A percentile compares a stretch with the other conserved stretches of the same genome.
phyloP scores from a whole-genome alignment of 2,797 vertebrate genomes.

The Sardinella longiceps region DNA sequence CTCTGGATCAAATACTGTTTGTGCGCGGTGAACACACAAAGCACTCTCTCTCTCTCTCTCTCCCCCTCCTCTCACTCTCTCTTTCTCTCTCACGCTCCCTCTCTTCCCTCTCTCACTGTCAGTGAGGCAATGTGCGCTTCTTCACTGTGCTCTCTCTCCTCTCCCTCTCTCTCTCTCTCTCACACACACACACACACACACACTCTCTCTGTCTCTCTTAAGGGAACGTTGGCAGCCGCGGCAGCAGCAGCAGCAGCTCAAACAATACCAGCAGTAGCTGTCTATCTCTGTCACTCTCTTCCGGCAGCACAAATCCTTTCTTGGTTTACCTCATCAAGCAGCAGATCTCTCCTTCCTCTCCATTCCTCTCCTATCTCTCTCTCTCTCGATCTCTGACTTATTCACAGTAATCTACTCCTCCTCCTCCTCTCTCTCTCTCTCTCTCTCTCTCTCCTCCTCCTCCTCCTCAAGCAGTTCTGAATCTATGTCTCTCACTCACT shows the following conservation, averaged over 20 bases:
- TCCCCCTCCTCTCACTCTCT: too few species aligned
- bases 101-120: neutral
- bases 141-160: neutral
- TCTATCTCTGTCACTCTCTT: conserved; percentile 64
- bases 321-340: neutral
- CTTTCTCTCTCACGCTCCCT: neutral
- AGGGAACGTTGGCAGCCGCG: conserved; percentile 14
- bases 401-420: conserved; percentile 33
- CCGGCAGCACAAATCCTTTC: neutral
- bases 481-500: neutral
- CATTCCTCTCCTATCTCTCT: conserved; percentile 41
- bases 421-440: neutral
- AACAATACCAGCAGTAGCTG: conserved; percentile 28
- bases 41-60: neutral
- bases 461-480: neutral
- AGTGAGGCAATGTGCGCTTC: neutral
- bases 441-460: too few species aligned
- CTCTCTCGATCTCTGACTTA: conserved; percentile 39
- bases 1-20: conserved; percentile 1
- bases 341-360: neutral
- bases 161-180: neutral
- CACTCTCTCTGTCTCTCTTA: neutral
- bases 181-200: neutral
- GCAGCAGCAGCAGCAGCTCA: neutral
- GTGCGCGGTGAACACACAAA: neutral